phyloP scores from a whole-genome alignment of 1,140 invertebrate genomes.

The Adelges cooleyi region DNA sequence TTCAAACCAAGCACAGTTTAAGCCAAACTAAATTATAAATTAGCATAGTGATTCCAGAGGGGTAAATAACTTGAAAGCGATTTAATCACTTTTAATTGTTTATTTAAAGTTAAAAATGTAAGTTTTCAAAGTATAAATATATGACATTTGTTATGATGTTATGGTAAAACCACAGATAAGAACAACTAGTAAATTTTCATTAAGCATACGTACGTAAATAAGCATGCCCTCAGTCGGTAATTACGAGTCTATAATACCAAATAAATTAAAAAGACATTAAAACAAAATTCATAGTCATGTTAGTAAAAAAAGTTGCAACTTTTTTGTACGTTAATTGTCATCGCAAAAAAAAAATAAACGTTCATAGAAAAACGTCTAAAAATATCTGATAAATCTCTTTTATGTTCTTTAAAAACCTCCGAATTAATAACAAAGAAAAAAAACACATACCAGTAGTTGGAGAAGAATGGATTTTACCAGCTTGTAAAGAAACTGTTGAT shows the following conservation, averaged over 20 bases:
- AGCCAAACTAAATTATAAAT: no score
- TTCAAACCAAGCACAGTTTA: no score
- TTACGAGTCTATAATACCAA: not conserved
- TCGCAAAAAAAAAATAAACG: constrained; percentile 1
- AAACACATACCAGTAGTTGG: constrained; percentile 37
- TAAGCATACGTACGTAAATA: no score
- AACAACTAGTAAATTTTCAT: no score
- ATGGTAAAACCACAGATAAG: no score
- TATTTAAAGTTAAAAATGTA: no score
- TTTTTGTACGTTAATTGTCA: not conserved
- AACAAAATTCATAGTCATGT: not conserved
- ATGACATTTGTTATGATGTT: no score
- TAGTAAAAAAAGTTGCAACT: not conserved
- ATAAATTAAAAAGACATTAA: not conserved
- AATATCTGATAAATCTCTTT: constrained; percentile 34
- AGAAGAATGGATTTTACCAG: constrained; percentile 37
- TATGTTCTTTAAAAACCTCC: constrained; percentile 33
- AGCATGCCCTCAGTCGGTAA: no score
- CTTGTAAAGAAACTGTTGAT: constrained; percentile 33
- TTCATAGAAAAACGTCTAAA: constrained; percentile 22
- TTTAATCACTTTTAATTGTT: no score
- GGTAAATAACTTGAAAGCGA: no score
- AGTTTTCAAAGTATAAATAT: no score
- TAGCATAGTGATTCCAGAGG: no score
- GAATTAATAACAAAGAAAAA: constrained; percentile 35